Evolutionary conservation across 2,888 invertebrate species (phyloP), one percentile per base, ranked within the genome.

Genomic region (Aphidoletes aphidimyza): DNA sequence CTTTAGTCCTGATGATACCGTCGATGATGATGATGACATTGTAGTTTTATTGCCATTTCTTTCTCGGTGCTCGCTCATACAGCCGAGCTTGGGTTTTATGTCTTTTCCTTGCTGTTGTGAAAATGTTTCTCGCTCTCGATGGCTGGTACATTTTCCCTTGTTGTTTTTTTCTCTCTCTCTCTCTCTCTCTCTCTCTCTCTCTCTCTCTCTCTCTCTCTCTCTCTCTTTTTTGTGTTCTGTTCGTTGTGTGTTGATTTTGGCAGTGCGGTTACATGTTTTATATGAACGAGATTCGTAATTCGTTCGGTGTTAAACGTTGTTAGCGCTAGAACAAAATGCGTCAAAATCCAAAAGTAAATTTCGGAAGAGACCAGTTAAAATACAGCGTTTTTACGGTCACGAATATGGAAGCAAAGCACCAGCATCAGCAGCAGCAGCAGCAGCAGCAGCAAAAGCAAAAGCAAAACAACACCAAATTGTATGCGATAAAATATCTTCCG

Each of bases 221-320:
- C 9, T 49, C 49, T 49, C 19, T 49, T 17, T 49, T 19, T 49
- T 49, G 49, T 49, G 17, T 49, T n/a, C 5, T 49, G 49, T 49
- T 59, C 2, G 69, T 5, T 69, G 36, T 69, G 30, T 81, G 81
- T 81, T 81, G 37, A 81, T 81, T 81, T 81, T 81, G 36, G 37
- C 81, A 81, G 81, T 37, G 81, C 11, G 69, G 30, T 69, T 69
- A 69, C 69, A 69, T 69, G 69, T 69, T 69, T 69, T 69, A 69
- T 69, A 30, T 69, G 69, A 69, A 69, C 30, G 69, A 14, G 69
- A 30, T 69, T 69, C 34, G 69, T 69, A 69, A 81, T 81, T 81
- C 37, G 81, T 37, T 37, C 39, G 37, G 81, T 81, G 81, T 81
- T 81, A 81, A 81, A 81, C 81, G 81, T 69, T 69, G 69, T 69